These are phyloP conservation scores for Stegostoma tigrinum DNA, from an alignment of 2,113 vertebrate species.

Conservation along the genomic window DNA sequence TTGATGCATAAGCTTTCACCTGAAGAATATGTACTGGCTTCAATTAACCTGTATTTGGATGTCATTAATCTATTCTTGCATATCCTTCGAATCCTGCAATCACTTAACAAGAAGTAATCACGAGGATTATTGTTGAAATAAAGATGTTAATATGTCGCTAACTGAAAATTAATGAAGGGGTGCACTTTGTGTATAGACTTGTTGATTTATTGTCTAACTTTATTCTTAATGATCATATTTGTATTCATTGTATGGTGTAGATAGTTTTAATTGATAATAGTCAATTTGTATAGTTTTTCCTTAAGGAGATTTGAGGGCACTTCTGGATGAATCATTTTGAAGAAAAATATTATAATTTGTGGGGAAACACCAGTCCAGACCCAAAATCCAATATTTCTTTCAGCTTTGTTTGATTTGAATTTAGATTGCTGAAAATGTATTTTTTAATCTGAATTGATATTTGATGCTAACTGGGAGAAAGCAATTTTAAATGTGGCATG, in stretches of 20 bases:
- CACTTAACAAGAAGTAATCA: constrained; percentile 79
- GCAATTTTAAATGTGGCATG: background rate
- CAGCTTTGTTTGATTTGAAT: background rate
- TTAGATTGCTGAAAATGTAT: constrained; percentile 24
- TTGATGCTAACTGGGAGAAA: background rate
- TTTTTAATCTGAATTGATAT: background rate
- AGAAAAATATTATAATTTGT: background rate
- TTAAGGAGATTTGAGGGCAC: background rate
- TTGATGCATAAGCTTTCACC: constrained; percentile 91
- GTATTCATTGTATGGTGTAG: background rate
- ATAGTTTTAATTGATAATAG: constrained; percentile 9
- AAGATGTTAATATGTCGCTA: background rate
- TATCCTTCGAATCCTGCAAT: constrained; percentile 73
- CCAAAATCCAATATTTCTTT: background rate
- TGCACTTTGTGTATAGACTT: constrained; percentile 10
- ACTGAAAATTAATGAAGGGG: background rate
- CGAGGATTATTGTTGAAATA: background rate
- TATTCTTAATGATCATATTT: constrained; percentile 9
- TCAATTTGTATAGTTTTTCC: constrained; percentile 12
- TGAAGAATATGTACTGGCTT: constrained; percentile 85
- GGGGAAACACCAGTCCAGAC: background rate
- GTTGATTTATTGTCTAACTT: background rate
- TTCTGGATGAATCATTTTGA: background rate
- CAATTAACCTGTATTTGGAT: constrained; percentile 90
- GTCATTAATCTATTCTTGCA: constrained; percentile 89